phyloP scores from a whole-genome alignment of 2,888 invertebrate species.

The Dugesia japonica region DNA sequence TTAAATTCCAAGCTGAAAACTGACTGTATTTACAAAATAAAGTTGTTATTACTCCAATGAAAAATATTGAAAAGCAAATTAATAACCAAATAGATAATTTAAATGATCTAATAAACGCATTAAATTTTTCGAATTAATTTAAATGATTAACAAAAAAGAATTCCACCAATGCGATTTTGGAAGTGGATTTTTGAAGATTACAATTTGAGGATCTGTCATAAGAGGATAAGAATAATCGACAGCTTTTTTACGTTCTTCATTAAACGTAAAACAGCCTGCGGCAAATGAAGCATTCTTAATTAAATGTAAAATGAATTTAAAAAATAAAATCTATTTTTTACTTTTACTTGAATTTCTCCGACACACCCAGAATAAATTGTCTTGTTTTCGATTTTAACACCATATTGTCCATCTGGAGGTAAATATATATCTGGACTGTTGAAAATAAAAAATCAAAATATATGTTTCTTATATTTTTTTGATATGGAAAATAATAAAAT shows the following conservation, averaged over 20 bases:
- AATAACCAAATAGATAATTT: neutral
- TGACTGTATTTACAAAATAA: neutral
- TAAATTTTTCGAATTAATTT: neutral
- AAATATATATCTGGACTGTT: neutral
- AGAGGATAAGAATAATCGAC: neutral
- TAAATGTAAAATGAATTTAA: neutral
- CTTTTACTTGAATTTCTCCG: neutral
- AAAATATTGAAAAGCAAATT: neutral
- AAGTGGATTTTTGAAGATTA: neutral
- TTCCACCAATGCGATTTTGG: neutral
- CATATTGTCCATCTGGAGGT: neutral
- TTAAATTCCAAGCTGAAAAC: neutral
- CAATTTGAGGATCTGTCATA: conserved; percentile 2
- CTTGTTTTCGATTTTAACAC: neutral
- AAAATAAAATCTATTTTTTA: neutral
- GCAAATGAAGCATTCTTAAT: neutral
- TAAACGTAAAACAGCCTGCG: neutral
- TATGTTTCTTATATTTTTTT: no score
- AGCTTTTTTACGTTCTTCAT: neutral
- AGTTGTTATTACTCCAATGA: neutral
- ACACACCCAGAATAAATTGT: neutral
- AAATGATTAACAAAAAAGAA: neutral
- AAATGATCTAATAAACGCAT: neutral
- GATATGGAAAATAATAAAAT: no score
- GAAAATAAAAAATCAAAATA: no score